phyloP scores from a whole-genome alignment of 30 jellyfish, hydroid and myxozoan genomes.

The Haliclystus octoradiatus region DNA sequence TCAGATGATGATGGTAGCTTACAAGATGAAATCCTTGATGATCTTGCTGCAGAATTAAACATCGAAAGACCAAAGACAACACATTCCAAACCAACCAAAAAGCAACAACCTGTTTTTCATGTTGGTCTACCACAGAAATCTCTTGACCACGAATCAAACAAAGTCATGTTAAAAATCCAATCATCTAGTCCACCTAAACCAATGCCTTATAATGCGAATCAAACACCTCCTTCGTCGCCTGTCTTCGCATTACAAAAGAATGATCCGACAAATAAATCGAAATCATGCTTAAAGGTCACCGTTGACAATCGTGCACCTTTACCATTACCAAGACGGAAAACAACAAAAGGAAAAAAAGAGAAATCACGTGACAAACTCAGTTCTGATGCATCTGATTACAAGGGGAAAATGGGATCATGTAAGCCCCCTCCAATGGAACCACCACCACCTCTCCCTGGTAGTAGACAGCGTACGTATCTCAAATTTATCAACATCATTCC shows the following conservation, averaged over 20 bases:
- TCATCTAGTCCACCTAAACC: background rate
- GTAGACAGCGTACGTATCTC: background rate
- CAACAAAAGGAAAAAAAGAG: background rate
- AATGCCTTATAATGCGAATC: background rate
- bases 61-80: background rate
- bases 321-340: background rate
- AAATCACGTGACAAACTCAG: background rate
- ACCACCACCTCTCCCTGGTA: background rate
- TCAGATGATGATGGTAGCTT: background rate
- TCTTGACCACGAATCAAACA: background rate
- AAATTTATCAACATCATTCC: no score
- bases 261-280: background rate
- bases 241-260: background rate
- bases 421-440: background rate
- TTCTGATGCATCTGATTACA: background rate
- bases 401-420: background rate
- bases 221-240: background rate
- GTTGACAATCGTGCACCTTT: background rate
- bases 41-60: background rate
- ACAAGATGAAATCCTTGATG: background rate
- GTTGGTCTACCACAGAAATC: background rate
- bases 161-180: background rate
- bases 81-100: background rate
- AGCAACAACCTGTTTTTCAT: background rate
- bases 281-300: background rate